Conservation (phyloP, 2,797 vertebrate species). For the Tadarida brasiliensis region DNA sequence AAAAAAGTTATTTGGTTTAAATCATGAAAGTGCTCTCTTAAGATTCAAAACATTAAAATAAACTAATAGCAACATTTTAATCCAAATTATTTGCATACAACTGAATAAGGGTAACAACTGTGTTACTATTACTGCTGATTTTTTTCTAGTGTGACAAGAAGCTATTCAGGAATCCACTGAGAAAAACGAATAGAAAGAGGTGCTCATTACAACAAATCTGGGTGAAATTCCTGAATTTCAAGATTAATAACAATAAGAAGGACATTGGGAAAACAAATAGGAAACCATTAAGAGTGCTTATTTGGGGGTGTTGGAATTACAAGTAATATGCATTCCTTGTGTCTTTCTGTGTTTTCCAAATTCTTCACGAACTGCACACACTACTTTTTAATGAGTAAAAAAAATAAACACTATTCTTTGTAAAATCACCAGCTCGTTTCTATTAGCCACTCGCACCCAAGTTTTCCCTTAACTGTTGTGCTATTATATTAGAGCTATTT, state of each 20-base stretch:
- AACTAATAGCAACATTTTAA: neutral
- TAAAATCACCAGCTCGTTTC: neutral
- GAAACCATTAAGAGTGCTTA: neutral
- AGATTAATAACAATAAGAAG: neutral
- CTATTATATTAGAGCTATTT: conserved; percentile 74
- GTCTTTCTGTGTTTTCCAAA: neutral
- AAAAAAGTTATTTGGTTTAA: neutral
- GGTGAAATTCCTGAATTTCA: neutral
- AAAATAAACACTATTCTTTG: neutral
- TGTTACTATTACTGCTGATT: fast-evolving
- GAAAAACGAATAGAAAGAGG: neutral
- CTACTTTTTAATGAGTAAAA: conserved; percentile 45
- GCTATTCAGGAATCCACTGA: neutral
- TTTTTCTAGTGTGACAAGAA: neutral
- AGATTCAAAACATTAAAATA: neutral
- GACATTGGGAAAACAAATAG: neutral
- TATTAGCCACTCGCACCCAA: conserved; percentile 43
- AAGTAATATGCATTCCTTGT: neutral
- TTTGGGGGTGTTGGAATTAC: neutral
- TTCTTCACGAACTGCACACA: neutral
- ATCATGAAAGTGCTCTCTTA: neutral
- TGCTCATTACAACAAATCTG: neutral
- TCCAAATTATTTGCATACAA: neutral
- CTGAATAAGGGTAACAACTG: neutral
- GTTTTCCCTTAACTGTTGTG: conserved; percentile 39